Evolutionary conservation across 1,140 invertebrate genomes (phyloP).

Genomic region (Rhagoletis zephyria): DNA sequence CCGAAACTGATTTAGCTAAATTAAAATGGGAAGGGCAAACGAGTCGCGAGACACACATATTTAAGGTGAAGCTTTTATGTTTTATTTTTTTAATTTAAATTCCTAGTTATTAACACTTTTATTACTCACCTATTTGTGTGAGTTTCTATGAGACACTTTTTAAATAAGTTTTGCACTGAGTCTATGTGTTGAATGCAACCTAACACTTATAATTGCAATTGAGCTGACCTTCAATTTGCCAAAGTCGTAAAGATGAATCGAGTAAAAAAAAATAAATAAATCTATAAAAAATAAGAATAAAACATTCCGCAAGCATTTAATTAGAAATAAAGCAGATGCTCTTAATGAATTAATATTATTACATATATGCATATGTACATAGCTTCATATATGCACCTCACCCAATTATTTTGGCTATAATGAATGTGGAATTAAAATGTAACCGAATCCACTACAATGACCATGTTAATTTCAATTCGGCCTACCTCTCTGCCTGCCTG

Average conservation of each 20-base stretch:
- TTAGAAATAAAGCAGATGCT: background rate
- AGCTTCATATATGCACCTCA: too few species aligned
- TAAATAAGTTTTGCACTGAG: too few species aligned
- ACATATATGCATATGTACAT: too few species aligned
- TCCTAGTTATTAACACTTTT: too few species aligned
- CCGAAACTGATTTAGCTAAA: too few species aligned
- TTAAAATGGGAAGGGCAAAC: too few species aligned
- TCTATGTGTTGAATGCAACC: background rate
- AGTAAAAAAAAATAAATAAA: background rate
- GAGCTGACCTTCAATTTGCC: slow-evolving; percentile 1
- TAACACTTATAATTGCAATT: background rate
- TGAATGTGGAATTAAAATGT: slow-evolving; percentile 5
- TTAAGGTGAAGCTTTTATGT: too few species aligned
- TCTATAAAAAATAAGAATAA: background rate
- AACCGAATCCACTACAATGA: background rate
- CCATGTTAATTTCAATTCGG: background rate
- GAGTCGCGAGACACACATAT: too few species aligned
- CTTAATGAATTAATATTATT: background rate
- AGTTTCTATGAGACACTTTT: too few species aligned
- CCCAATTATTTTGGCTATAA: background rate
- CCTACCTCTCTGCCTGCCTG: background rate
- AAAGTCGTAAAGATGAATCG: background rate
- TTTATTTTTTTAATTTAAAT: too few species aligned
- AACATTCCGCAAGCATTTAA: background rate
- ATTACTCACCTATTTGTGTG: too few species aligned